Conservation (phyloP, 2,113 vertebrate genomes). For the Natator depressus region DNA sequence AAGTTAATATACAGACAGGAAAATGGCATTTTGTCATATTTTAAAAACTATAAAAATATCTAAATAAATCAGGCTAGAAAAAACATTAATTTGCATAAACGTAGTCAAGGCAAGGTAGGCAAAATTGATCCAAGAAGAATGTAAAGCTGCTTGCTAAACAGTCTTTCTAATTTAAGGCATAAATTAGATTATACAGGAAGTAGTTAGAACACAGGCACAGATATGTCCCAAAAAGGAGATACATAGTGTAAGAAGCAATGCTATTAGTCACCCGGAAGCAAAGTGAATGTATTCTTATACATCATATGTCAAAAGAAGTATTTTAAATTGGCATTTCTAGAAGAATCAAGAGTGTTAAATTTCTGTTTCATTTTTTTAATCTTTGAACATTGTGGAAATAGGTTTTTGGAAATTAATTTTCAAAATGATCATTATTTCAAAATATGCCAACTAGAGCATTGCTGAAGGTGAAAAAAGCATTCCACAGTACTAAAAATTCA, state of each 20-base stretch:
- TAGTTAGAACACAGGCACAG: background rate
- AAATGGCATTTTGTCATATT: background rate
- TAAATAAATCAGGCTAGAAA: background rate
- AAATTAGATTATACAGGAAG: slow-evolving; percentile 8
- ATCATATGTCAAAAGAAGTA: background rate
- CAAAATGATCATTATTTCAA: background rate
- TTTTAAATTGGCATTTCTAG: background rate
- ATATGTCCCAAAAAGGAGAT: background rate
- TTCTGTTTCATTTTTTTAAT: background rate
- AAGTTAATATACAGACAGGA: background rate
- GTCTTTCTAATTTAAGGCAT: slow-evolving; percentile 2
- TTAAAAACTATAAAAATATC: slow-evolving; percentile 51
- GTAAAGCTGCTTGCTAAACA: background rate
- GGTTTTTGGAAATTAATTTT: background rate
- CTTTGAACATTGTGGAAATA: background rate
- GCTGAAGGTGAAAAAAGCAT: background rate
- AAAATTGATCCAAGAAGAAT: slow-evolving; percentile 18
- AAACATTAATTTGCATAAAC: slow-evolving; percentile 8
- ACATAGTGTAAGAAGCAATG: slow-evolving; percentile 9
- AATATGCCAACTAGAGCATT: background rate
- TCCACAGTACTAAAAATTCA: background rate
- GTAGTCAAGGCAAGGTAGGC: slow-evolving; percentile 23
- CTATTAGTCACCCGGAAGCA: slow-evolving; percentile 25
- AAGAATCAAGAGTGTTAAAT: background rate
- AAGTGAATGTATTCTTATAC: background rate